phyloP scores from a whole-genome alignment of 1,140 invertebrate genomes.

The Heliconius himera region DNA sequence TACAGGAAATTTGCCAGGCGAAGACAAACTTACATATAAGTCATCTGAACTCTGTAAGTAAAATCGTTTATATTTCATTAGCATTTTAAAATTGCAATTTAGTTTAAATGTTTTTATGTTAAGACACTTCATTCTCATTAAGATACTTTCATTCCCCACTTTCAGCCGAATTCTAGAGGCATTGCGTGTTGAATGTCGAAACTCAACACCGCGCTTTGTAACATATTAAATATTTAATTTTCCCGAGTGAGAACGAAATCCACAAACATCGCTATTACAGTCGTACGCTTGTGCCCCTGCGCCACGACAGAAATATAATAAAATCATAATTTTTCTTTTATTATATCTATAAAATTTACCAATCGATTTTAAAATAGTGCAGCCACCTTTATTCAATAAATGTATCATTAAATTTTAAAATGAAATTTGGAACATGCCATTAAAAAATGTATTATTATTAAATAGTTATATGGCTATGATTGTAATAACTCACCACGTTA shows the following conservation, averaged over 20 bases:
- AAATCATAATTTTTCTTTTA: no score
- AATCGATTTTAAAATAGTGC: no score
- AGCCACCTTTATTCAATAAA: no score
- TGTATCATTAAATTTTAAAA: no score
- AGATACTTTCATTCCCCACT: no score
- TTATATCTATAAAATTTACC: no score
- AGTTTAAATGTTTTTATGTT: background rate
- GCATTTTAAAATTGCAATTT: background rate
- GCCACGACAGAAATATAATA: no score
- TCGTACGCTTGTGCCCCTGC: no score
- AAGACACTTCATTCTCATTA: no score
- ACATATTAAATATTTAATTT: background rate
- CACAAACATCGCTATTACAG: background rate
- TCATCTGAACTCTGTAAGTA: constrained; percentile 68
- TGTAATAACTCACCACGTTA: constrained; percentile 60
- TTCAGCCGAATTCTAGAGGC: no score
- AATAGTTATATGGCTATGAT: background rate
- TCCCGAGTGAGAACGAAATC: background rate
- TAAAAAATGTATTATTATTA: no score
- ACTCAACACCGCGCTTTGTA: background rate
- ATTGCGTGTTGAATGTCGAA: background rate
- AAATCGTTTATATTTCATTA: background rate
- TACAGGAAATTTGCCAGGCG: constrained; percentile 77
- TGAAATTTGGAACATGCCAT: no score
- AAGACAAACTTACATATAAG: constrained; percentile 55